Base-by-base conservation (phyloP, 2,113 vertebrate species). In the Syrmaticus mikado region DNA sequence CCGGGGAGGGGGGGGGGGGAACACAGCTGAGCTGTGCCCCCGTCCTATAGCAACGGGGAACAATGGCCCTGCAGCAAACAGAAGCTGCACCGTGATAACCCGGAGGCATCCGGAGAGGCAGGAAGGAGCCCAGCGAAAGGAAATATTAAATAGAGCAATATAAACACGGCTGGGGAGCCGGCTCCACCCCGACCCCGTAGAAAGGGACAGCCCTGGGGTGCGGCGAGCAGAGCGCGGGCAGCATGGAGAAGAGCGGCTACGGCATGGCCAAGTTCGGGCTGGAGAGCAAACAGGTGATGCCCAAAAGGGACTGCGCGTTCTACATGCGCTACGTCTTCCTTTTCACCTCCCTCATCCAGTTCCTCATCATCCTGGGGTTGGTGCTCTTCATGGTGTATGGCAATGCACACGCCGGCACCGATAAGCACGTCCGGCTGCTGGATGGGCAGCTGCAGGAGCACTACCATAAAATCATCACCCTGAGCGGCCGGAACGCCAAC, bases 351-450 rank as follows among this genome's bases (percentile, higher is more conserved):
- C 97, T 99, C 89, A 99, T 99, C 94, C 99, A 99, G 50, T 98
- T 99, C 11, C 98, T 99, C 68, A 99, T 99, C 95, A 99, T 99
- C 90, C 95, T 99, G 93, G 99, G 99, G 64, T 96, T 99, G 58
- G 99, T 99, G 93, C 98, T 99, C 3, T 99, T 99, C 97, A 98
- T 99, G 98, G 96, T 99, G 79, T 99, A 99, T 0, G 99, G 99
- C 16, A 98, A 99, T 28, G 98, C 98, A 0, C 98, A 98, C 76
- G 98, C 95, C 19, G 95, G 96, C n/a, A 98, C 98, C 0, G 98
- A 98, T 87, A 97, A 96, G 18, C 97, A 98, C 89, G 97, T 98
- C 32, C 81, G 98, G 97, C 97, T 97, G 48, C 94, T 98, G 70
- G 97, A 99, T 96, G 73, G 68, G 58, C 97, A 89, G 41, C 95